Evolutionary conservation across 1,140 invertebrate genomes (phyloP).

Genomic region (Platorchestia sp.): DNA sequence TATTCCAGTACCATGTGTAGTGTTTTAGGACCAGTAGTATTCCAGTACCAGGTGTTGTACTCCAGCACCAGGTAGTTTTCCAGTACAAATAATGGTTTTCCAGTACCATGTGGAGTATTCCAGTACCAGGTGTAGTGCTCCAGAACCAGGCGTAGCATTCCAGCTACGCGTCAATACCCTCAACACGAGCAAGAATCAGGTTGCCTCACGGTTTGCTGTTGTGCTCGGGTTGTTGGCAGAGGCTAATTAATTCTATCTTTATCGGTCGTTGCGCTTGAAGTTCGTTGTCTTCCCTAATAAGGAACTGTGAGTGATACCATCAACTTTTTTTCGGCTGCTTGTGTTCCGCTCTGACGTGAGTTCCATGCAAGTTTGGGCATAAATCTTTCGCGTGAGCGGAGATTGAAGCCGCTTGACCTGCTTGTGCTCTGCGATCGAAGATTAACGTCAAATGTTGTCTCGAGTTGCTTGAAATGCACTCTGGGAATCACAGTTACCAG

Average conservation of each 20-base stretch:
- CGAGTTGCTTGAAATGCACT: no score
- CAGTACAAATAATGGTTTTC: no score
- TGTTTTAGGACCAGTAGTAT: no score
- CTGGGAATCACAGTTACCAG: no score
- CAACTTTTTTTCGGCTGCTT: conserved; percentile 27
- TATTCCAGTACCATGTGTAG: no score
- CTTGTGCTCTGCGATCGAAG: not conserved
- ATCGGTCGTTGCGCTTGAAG: conserved; percentile 10
- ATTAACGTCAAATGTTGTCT: no score
- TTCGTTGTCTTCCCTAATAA: conserved; percentile 36
- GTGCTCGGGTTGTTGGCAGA: not conserved
- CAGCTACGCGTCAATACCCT: not conserved
- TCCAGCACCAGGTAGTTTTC: no score
- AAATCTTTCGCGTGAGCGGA: not conserved
- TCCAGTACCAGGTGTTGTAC: no score
- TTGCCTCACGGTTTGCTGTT: not conserved
- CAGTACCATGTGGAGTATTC: no score
- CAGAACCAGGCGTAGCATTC: no score
- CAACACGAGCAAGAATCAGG: not conserved
- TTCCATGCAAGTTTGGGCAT: conserved; percentile 9
- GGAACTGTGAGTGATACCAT: conserved; percentile 13
- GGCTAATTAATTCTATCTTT: conserved; percentile 15
- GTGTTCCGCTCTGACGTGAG: not conserved
- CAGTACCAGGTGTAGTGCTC: no score
- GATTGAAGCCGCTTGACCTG: not conserved